Evolutionary conservation across 2,888 invertebrate species (phyloP), one percentile per base, ranked within the genome.

Genomic region (Dryadula phaetusa): DNA sequence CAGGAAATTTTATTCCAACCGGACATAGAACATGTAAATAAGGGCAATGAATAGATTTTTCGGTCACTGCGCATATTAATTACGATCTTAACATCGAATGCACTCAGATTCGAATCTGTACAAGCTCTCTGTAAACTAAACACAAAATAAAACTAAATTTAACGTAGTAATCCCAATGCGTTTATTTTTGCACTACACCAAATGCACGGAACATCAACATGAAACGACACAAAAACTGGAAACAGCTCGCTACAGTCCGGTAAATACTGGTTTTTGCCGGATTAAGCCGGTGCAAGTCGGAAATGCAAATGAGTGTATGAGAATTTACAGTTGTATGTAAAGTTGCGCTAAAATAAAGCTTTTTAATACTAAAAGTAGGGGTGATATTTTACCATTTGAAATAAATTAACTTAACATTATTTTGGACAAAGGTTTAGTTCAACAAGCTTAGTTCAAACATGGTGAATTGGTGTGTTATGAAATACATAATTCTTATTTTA

Each of bases 231-330:
- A 81, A 80, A 79, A 80, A 79, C 74, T 71, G 72, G 68, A 72
- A 76, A 80, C 76, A 78, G 77, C 77, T 72, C 74, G 76, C 75
- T 74, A 69, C 75, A 74, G 77, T 83, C 83, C 83, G 80, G 84
- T 83, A 82, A 84, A 86, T 86, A 85, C 87, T 77, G 78, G 86
- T 85, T 86, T 86, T 85, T 84, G 84, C 85, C 79, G 80, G 85
- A 85, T 83, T 84, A 84, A 80, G 69, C 73, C 70, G 74, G 75
- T 72, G 76, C 79, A 75, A 82, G 77, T 77, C 76, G 82, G 82
- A 82, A 84, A 84, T 82, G 83, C 84, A 84, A 85, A 86, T 81
- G 78, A 79, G 77, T 80, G 80, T 82, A 85, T 81, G 82, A 81
- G 79, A 82, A 83, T 84, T 84, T 85, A 83, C 81, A 77, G 77